Evolutionary conservation across 2,797 vertebrate genomes (phyloP).

Genomic region (Heterohyrax brucei): DNA sequence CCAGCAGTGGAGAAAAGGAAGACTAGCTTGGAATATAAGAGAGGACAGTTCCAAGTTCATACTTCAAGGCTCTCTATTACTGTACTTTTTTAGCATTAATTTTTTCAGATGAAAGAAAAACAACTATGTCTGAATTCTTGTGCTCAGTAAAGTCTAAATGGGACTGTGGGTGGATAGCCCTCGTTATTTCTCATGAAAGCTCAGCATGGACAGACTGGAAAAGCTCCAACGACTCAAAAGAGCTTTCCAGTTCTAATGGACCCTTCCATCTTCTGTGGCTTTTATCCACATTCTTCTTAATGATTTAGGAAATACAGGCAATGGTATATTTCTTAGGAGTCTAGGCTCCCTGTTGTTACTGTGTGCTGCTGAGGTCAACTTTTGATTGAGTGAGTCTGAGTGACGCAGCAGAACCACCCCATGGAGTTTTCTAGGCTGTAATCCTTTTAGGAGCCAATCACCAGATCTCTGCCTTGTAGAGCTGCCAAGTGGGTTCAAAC

Average conservation of each 20-base stretch:
- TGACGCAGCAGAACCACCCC: background rate
- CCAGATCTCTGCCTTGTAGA: background rate
- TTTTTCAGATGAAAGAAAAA: slow-evolving; percentile 53
- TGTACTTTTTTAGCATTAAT: background rate
- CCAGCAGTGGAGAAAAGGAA: background rate
- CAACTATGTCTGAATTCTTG: background rate
- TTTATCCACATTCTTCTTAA: background rate
- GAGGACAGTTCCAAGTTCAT: background rate
- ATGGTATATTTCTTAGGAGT: background rate
- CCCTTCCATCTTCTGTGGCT: background rate
- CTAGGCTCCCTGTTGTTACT: background rate
- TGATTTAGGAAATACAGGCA: background rate
- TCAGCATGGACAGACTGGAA: background rate
- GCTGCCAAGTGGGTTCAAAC: background rate
- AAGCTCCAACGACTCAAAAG: background rate
- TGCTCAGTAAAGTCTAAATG: background rate
- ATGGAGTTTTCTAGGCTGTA: background rate
- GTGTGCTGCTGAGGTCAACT: background rate
- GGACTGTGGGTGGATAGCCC: background rate
- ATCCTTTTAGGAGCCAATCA: background rate
- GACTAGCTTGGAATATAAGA: background rate
- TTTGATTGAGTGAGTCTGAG: no score
- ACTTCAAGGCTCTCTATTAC: background rate
- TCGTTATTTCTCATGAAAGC: background rate
- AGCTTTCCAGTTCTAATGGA: background rate